These are phyloP conservation scores for Noctua pronuba DNA, from an alignment of 2,888 invertebrate species.

Conservation along the genomic window DNA sequence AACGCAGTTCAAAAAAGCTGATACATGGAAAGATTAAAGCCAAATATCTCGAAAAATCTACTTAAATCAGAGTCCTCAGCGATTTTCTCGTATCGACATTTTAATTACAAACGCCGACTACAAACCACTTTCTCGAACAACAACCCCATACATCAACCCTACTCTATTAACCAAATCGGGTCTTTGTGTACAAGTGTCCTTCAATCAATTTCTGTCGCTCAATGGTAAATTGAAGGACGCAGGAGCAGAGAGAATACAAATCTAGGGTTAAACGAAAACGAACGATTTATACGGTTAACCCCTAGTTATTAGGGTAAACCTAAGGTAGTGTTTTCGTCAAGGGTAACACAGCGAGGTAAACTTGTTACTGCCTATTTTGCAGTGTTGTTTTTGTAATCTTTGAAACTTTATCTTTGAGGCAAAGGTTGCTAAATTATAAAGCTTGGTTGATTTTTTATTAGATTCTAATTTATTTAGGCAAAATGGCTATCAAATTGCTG, in stretches of 20 bases:
- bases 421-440: neutral
- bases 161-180: conserved; percentile 37
- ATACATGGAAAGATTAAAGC: neutral
- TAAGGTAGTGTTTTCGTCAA: conserved; percentile 7
- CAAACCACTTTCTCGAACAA: conserved; percentile 19
- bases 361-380: neutral
- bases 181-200: conserved; percentile 40
- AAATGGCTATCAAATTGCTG: neutral
- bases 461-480: neutral
- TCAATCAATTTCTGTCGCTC: conserved; percentile 55
- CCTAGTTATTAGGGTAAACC: conserved; percentile 17
- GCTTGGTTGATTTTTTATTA: neutral
- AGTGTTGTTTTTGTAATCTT: neutral
- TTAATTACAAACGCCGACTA: conserved; percentile 17
- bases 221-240: conserved; percentile 55
- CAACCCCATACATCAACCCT: conserved; percentile 34
- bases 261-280: conserved; percentile 44
- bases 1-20: neutral
- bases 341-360: conserved; percentile 2
- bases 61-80: neutral
- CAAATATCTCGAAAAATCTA: neutral
- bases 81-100: neutral
- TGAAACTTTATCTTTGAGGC: neutral
- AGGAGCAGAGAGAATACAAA: conserved; percentile 45
- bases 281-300: conserved; percentile 37